Base-by-base conservation (phyloP, 2,888 invertebrate species). In the Pristionchus arcanus region DNA sequence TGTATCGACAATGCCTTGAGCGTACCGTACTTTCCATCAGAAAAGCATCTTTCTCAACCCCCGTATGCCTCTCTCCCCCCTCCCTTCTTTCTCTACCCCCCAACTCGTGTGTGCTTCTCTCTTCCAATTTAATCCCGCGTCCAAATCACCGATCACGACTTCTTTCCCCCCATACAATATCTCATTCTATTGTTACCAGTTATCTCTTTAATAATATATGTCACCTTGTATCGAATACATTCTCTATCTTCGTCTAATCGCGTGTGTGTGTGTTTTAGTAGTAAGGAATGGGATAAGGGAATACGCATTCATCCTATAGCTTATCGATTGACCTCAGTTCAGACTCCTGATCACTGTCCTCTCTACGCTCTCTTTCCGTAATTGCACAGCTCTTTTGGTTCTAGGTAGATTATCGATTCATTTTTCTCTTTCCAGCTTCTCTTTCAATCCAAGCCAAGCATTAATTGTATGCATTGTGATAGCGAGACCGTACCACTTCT, bases 381-480 rank as follows among this genome's bases (percentile, higher is more conserved):
- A 42, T 19, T 42, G 13, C 81, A 53, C 81, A 49, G 81, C 81
- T 81, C 49, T 53, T 42, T 81, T 81, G 81, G 81, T 81, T 81
- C 81, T 81, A 81, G 49, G 81, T 81, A 81, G 81, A 81, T 53
- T 81, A 81, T 81, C 49, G n/a, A 77, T 77, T 77, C 21, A 49
- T 49, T 49, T n/a, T n/a, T 68, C 25, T 49, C 81, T 81, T 53
- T 81, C 81, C 81, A 81, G 81, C 81, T 81, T 81, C 81, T 81
- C 81, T 81, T 81, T 81, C 81, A 81, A 42, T 28, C 49, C 81
- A 53, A 42, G 81, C 81, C 81, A 81, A 81, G 81, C 81, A 81
- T 81, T 81, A 81, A 81, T 81, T 81, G 81, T 81, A 81, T 81
- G 81, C 81, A 81, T 81, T 81, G 81, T 81, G 81, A 81, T 81